Conservation (phyloP, 2,113 vertebrate genomes). For the Capreolus pygargus region DNA sequence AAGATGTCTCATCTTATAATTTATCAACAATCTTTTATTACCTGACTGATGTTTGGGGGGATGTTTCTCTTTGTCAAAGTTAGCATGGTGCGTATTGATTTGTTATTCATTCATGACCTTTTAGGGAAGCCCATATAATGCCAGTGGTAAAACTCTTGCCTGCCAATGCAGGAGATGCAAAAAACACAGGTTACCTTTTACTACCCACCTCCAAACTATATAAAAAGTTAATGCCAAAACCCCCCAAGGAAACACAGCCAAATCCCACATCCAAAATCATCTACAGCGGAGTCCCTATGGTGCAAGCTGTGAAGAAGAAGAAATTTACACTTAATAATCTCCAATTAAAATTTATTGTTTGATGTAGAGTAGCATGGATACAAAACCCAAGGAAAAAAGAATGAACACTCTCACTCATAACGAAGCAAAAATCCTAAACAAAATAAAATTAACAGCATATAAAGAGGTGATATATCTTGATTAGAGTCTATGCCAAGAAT, state of each 20-base stretch:
- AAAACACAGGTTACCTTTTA: background rate
- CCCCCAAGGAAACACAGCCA: background rate
- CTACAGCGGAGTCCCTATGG: background rate
- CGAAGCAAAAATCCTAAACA: background rate
- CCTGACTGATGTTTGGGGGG: background rate
- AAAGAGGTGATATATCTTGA: background rate
- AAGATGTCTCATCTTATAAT: background rate
- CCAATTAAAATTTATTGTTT: background rate
- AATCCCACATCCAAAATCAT: background rate
- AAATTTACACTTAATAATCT: background rate
- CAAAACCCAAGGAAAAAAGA: background rate
- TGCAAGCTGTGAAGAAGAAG: background rate
- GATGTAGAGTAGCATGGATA: background rate
- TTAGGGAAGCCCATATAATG: background rate
- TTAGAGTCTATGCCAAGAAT: background rate
- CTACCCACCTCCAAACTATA: background rate
- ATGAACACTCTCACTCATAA: background rate
- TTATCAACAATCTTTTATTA: background rate
- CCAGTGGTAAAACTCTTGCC: background rate
- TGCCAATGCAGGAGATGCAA: background rate
- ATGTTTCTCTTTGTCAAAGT: background rate
- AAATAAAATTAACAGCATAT: too few relatives aligned
- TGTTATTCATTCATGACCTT: background rate
- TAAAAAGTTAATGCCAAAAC: background rate
- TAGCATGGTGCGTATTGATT: background rate